Evolutionary conservation across 1,140 invertebrate genomes (phyloP).

Genomic region (Catajapyx aquilonaris): DNA sequence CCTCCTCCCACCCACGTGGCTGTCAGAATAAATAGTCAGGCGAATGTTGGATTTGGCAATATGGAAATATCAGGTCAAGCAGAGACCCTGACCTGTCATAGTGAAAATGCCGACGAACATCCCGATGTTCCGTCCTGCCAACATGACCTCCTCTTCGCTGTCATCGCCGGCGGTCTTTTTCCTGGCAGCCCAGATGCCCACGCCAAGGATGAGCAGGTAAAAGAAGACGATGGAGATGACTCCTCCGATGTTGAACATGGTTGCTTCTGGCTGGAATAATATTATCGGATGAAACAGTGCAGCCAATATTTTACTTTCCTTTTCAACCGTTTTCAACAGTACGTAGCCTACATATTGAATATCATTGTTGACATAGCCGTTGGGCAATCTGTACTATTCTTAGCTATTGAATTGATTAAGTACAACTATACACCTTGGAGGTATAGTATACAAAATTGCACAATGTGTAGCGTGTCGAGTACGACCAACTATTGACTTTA

Average conservation of each 20-base stretch:
- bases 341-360: too few relatives aligned
- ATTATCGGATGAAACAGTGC: constrained; percentile 7
- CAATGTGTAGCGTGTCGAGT: too few relatives aligned
- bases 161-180: constrained; percentile 70
- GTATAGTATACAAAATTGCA: not conserved
- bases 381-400: constrained; percentile 6
- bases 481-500: too few relatives aligned
- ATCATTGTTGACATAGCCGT: constrained; percentile 3
- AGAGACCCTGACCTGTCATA: constrained; percentile 93
- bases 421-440: not conserved
- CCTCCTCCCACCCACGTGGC: constrained; percentile 98
- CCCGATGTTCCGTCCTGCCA: constrained; percentile 87
- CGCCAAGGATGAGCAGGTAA: constrained; percentile 74
- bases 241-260: constrained; percentile 76
- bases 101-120: constrained; percentile 93
- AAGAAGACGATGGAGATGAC: constrained; percentile 82
- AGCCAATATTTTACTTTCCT: constrained; percentile 8
- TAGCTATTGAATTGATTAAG: constrained; percentile 8
- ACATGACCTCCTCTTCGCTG: constrained; percentile 88
- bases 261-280: constrained; percentile 22
- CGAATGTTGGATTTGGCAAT: constrained; percentile 1
- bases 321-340: too few relatives aligned
- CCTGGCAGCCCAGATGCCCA: constrained; percentile 86
- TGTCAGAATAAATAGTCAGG: constrained; percentile 17
- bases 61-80: constrained; percentile 3